Conservation (phyloP, 2,113 vertebrate genomes). For the Acrocephalus arundinaceus region DNA sequence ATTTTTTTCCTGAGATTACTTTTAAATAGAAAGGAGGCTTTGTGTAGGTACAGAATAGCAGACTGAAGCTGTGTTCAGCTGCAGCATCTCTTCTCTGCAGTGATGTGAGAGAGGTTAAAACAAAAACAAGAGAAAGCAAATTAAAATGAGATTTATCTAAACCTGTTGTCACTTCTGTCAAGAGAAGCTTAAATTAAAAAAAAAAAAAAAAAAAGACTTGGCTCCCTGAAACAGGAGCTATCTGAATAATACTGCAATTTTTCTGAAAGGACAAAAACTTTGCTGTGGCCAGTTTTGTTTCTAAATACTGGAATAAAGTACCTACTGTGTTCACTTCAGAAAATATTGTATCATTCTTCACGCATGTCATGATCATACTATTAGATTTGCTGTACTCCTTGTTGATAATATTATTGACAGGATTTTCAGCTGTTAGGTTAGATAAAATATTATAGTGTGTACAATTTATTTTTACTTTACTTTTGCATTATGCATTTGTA, state of each 20-base stretch:
- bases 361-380: neutral
- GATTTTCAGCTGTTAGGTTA: neutral
- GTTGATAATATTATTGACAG: neutral
- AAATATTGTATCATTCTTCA: neutral
- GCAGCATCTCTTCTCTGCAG: neutral
- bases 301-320: neutral
- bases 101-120: neutral
- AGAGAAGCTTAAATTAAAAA: neutral
- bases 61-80: neutral
- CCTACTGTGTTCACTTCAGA: neutral
- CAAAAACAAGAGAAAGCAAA: neutral
- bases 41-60: neutral
- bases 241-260: neutral
- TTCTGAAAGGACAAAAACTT: neutral
- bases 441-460: neutral
- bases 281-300: neutral
- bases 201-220: neutral
- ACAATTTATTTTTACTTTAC: neutral
- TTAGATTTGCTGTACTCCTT: neutral
- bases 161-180: neutral
- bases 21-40: neutral
- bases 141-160: neutral
- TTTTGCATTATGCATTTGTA: neutral
- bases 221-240: neutral
- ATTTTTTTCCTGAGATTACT: neutral